Evolutionary conservation across 64 coral and sea anemone species (phyloP).

Genomic region (Cladopsammia gracilis): DNA sequence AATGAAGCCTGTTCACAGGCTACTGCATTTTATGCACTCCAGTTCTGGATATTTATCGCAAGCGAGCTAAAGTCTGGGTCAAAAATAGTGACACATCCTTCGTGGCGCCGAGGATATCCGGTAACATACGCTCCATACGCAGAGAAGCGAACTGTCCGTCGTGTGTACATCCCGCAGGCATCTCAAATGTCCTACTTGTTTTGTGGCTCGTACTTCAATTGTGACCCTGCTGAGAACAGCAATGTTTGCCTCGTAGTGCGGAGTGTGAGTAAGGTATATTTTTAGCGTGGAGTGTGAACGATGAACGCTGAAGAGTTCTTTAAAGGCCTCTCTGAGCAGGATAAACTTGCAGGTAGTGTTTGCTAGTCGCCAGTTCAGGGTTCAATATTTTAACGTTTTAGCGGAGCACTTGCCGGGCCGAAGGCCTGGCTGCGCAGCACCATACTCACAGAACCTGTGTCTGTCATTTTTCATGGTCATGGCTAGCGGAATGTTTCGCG

Average conservation of each 20-base stretch:
- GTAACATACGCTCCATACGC: conserved; percentile 21
- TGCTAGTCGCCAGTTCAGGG: neutral
- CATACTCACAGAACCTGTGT: no score
- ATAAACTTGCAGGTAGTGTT: conserved; percentile 72
- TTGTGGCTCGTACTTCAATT: conserved; percentile 79
- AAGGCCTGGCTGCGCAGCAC: no score
- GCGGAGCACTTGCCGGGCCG: no score
- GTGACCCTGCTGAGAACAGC: conserved; percentile 48
- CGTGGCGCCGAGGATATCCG: conserved; percentile 47
- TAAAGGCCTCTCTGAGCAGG: conserved; percentile 42
- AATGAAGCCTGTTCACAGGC: no score
- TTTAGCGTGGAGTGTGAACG: neutral
- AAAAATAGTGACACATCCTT: conserved; percentile 3
- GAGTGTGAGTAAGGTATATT: neutral
- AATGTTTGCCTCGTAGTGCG: conserved; percentile 38
- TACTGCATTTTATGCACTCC: neutral
- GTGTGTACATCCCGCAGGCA: conserved; percentile 79
- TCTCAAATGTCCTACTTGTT: conserved; percentile 72
- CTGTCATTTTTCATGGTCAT: no score
- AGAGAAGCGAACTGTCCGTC: conserved; percentile 50
- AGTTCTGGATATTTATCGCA: neutral
- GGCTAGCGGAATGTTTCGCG: no score
- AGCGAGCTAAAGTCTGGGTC: neutral
- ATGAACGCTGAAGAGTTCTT: conserved; percentile 70
- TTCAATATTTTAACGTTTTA: neutral